A percentile compares a stretch with the other conserved stretches of the same genome.
Conservation (phyloP, 2,797 vertebrate species). For the Sebastes reedi region DNA sequence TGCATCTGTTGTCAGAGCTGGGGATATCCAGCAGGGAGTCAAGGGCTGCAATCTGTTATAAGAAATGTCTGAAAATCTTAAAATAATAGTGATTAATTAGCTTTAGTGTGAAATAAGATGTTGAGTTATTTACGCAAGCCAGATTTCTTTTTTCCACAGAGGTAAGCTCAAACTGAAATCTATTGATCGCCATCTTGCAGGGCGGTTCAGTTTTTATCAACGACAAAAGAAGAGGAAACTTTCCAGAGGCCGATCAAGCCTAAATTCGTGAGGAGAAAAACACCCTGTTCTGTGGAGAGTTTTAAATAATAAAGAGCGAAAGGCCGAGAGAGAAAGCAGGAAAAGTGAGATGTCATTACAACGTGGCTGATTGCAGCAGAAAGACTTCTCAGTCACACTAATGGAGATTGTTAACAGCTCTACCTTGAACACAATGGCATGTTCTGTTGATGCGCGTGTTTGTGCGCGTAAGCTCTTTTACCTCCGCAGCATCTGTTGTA, state of each 20-base stretch:
- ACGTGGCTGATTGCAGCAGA: constrained; percentile 4
- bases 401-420: constrained; percentile 44
- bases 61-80: constrained; percentile 8
- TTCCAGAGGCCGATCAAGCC: not conserved
- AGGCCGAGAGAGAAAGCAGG: not conserved
- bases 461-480: constrained; percentile 46
- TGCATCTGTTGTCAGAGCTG: constrained; percentile 41
- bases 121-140: not conserved
- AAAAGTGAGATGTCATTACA: constrained; percentile 44
- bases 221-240: not conserved
- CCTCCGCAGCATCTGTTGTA: constrained; percentile 71
- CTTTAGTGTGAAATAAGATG: constrained; percentile 16
- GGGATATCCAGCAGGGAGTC: constrained; percentile 19
- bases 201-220: constrained; percentile 5
- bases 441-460: constrained; percentile 32
- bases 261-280: not conserved
- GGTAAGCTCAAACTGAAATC: not conserved
- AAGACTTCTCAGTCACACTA: constrained; percentile 27
- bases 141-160: not conserved
- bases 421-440: constrained; percentile 42
- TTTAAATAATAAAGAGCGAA: constrained; percentile 7
- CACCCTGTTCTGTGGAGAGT: not conserved
- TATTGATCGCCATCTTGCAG: not conserved
- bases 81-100: constrained; percentile 11
- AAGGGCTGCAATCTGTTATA: constrained; percentile 30